Percentiles rank a stretch among this genome's conserved stretches.
These are phyloP conservation scores for Artemia sinica DNA, from an alignment of 2,888 invertebrate genomes.

Conservation along the genomic window DNA sequence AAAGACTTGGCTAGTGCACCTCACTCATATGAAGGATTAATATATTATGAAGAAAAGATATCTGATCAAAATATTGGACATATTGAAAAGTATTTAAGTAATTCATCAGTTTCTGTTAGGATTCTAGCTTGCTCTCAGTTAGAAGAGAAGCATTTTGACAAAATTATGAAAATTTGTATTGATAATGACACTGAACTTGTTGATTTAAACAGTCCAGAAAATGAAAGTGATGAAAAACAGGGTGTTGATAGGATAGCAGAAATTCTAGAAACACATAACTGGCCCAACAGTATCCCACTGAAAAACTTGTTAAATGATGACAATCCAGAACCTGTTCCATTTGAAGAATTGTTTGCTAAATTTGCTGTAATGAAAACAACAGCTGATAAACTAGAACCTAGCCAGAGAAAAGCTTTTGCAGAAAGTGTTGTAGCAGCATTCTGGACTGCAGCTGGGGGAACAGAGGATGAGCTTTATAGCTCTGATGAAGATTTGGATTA, in stretches of 20 bases:
- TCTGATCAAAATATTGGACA: too few relatives aligned
- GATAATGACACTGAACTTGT: neutral
- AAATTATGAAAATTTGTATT: slow-evolving; percentile 5
- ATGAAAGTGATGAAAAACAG: slow-evolving; percentile 1
- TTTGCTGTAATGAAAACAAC: slow-evolving; percentile 10
- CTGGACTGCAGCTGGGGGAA: neutral
- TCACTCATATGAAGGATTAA: too few relatives aligned
- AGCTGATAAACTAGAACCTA: neutral
- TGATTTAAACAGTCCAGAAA: slow-evolving; percentile 4
- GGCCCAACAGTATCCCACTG: neutral
- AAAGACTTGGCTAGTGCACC: too few relatives aligned
- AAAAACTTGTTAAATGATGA: neutral
- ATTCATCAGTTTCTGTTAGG: neutral
- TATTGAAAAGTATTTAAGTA: too few relatives aligned
- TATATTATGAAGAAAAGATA: too few relatives aligned
- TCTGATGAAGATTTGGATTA: neutral
- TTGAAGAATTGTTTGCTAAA: slow-evolving; percentile 5
- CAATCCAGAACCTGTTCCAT: neutral
- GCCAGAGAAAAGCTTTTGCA: neutral
- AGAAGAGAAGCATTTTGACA: neutral
- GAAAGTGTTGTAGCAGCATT: slow-evolving; percentile 6
- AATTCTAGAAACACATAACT: neutral
- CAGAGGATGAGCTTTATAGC: slow-evolving; percentile 11
- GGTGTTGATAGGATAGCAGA: neutral
- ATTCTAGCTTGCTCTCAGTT: neutral